phyloP scores from a whole-genome alignment of 2,888 invertebrate genomes.

The Phyllotreta striolata region DNA sequence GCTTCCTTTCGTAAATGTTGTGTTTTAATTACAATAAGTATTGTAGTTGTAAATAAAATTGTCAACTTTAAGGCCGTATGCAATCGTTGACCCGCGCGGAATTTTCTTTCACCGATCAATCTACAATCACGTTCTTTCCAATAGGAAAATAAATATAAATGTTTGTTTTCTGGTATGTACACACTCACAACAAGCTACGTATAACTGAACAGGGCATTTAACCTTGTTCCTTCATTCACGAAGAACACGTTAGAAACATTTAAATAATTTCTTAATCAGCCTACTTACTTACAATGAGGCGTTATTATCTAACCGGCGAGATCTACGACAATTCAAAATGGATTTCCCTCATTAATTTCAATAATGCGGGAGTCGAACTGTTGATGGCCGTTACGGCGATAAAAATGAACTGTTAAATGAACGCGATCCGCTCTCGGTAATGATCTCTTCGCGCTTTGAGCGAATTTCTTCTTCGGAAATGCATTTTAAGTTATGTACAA shows the following conservation, averaged over 20 bases:
- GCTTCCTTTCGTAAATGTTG: too few relatives aligned
- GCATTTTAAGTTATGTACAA: too few relatives aligned
- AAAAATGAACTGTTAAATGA: constrained; percentile 14
- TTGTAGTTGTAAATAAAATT: too few relatives aligned
- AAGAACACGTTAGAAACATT: constrained; percentile 30
- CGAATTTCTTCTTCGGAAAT: too few relatives aligned
- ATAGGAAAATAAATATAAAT: too few relatives aligned
- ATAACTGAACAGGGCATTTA: constrained; percentile 31
- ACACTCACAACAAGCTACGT: background rate
- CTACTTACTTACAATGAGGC: constrained; percentile 27
- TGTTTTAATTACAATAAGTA: too few relatives aligned
- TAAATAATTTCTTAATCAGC: constrained; percentile 28
- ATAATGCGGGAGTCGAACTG: constrained; percentile 16
- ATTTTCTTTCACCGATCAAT: too few relatives aligned
- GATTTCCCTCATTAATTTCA: constrained; percentile 23
- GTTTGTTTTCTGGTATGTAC: too few relatives aligned
- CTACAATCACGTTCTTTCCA: too few relatives aligned
- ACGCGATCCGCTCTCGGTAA: background rate
- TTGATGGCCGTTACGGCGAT: constrained; percentile 7
- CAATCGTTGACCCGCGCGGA: too few relatives aligned
- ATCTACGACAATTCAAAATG: constrained; percentile 19
- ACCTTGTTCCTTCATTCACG: constrained; percentile 32
- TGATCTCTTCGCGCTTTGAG: background rate
- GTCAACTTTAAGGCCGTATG: too few relatives aligned
- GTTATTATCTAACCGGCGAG: constrained; percentile 17